Conservation (phyloP, 2,797 vertebrate species). For the Sebastes matsubarae region DNA sequence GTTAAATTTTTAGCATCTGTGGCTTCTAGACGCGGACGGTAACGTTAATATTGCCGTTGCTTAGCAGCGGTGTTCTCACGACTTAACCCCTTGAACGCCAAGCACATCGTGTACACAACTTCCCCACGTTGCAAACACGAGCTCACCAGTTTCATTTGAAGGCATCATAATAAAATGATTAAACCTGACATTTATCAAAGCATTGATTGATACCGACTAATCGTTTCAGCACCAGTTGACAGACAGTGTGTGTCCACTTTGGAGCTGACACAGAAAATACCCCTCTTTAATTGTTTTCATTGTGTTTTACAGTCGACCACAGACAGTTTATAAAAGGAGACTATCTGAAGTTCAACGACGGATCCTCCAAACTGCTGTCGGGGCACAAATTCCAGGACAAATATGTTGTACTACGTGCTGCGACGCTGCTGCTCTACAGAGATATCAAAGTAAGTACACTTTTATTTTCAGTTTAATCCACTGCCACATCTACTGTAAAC, state of each 20-base stretch:
- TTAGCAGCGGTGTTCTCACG: no score
- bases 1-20: fast-evolving
- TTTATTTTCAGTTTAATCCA: slow-evolving; percentile 6
- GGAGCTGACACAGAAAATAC: not conserved
- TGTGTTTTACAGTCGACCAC: slow-evolving; percentile 41
- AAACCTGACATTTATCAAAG: no score
- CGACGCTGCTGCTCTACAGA: slow-evolving; percentile 91
- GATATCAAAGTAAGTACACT: slow-evolving; percentile 89
- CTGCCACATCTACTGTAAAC: slow-evolving; percentile 27
- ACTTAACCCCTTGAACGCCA: no score
- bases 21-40: no score
- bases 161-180: no score
- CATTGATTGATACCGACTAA: no score
- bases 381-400: slow-evolving; percentile 96
- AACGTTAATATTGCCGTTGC: no score
- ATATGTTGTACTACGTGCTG: slow-evolving; percentile 86
- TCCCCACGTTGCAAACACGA: fast-evolving
- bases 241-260: not conserved
- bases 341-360: slow-evolving; percentile 90
- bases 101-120: fast-evolving
- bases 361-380: slow-evolving; percentile 90
- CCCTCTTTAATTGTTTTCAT: not conserved
- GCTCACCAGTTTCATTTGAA: no score
- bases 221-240: not conserved
- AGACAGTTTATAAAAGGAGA: slow-evolving; percentile 82